phyloP scores from a whole-genome alignment of 2,797 vertebrate species.

The Myotis planiceps region DNA sequence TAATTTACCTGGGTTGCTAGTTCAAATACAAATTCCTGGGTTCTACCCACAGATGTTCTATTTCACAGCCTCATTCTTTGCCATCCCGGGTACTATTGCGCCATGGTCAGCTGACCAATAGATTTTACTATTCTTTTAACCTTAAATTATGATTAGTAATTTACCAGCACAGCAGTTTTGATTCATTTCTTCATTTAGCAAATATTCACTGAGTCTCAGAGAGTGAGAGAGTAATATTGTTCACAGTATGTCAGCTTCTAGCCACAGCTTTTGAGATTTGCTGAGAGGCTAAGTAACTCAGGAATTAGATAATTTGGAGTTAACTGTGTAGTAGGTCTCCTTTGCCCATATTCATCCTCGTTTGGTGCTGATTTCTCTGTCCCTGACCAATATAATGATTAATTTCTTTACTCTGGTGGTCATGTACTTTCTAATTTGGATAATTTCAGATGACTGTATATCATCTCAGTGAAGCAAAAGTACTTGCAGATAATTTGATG shows the following conservation, averaged over 20 bases:
- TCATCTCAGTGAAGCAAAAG: constrained; percentile 41
- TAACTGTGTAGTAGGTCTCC: background rate
- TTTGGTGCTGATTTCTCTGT: background rate
- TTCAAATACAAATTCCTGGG: constrained; percentile 15
- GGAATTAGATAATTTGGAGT: background rate
- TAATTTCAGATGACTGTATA: background rate
- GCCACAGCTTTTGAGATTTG: background rate
- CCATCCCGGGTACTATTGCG: background rate
- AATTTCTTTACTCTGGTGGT: background rate
- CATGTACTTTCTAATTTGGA: constrained; percentile 33
- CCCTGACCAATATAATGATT: background rate
- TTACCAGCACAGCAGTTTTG: constrained; percentile 47
- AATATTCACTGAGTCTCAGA: background rate
- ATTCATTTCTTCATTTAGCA: constrained; percentile 19
- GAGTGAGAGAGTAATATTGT: background rate
- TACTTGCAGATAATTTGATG: constrained; percentile 56
- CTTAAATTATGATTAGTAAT: constrained; percentile 22
- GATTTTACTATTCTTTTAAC: constrained; percentile 42
- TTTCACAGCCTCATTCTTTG: background rate
- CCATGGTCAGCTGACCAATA: background rate
- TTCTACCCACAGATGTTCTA: background rate
- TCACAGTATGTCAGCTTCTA: background rate
- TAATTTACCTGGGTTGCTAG: background rate
- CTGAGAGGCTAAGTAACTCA: background rate
- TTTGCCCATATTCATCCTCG: background rate